Percentiles rank a stretch among this genome's conserved stretches.
These are phyloP conservation scores for Alaudala cheleensis DNA, from an alignment of 2,113 vertebrate genomes.

Conservation along the genomic window DNA sequence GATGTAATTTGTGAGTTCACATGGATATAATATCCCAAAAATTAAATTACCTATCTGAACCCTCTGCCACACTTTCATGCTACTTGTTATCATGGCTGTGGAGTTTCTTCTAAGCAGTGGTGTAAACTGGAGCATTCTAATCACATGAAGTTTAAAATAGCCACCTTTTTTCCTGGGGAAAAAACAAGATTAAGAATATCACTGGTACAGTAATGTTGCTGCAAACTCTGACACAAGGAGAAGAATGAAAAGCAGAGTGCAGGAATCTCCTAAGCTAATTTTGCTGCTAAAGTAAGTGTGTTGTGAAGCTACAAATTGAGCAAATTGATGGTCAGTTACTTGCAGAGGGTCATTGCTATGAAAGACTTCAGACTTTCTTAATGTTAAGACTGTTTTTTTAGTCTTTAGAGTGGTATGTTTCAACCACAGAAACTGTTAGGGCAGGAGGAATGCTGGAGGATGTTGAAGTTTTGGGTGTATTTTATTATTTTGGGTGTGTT, in stretches of 20 bases:
- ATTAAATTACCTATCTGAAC: fast-evolving
- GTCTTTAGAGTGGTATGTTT: not conserved
- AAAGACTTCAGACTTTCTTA: not conserved
- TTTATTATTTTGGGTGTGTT: not conserved
- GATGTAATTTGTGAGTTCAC: not conserved
- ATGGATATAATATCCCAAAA: not conserved
- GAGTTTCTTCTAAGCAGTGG: not conserved
- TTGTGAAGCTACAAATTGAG: not conserved
- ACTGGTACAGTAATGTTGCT: not conserved
- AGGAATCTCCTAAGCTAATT: not conserved
- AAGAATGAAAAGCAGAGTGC: not conserved
- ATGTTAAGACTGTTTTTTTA: not conserved
- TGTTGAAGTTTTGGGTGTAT: not conserved
- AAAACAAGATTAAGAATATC: not conserved
- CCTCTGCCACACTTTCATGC: not conserved
- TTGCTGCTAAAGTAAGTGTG: not conserved
- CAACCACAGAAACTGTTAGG: not conserved
- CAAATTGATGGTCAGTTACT: not conserved
- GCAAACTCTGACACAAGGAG: not conserved
- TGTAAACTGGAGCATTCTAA: not conserved
- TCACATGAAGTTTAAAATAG: not conserved
- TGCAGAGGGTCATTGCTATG: not conserved
- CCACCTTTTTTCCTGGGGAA: not conserved
- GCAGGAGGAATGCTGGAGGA: not conserved
- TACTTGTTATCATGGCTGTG: not conserved